These are phyloP conservation scores for Erpornis zantholeuca DNA, from an alignment of 2,113 vertebrate species.

Conservation along the genomic window DNA sequence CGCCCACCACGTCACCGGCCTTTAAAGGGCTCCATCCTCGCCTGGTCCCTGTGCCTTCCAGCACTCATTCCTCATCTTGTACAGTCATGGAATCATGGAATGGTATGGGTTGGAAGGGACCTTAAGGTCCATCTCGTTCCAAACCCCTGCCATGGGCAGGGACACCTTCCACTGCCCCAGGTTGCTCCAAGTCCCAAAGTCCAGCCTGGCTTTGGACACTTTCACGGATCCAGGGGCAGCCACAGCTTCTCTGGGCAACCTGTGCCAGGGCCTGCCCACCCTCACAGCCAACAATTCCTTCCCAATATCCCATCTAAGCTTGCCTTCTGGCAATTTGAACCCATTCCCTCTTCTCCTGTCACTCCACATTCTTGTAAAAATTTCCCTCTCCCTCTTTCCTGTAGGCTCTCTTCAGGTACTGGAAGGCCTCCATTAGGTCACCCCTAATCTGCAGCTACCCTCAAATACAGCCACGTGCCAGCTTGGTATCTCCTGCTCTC, in stretches of 20 bases:
- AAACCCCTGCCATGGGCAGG: not conserved
- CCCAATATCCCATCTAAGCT: too few relatives aligned
- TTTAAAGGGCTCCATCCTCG: not conserved
- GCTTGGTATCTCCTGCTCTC: not conserved
- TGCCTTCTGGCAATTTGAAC: not conserved
- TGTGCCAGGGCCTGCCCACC: not conserved
- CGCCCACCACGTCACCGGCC: not conserved
- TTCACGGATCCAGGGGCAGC: not conserved
- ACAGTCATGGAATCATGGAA: too few relatives aligned
- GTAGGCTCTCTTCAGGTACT: not conserved
- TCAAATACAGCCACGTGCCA: not conserved
- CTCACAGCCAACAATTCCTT: rapidly evolving
- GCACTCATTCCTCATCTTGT: not conserved
- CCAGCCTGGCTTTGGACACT: not conserved
- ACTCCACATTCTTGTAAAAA: not conserved
- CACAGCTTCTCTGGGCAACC: rapidly evolving
- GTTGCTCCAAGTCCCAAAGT: rapidly evolving
- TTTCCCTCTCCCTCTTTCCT: not conserved
- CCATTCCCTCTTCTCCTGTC: not conserved
- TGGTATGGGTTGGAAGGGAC: not conserved
- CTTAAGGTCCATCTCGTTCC: not conserved
- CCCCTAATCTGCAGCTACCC: not conserved
- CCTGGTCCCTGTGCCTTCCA: not conserved
- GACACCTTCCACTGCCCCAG: not conserved
- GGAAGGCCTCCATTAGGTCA: not conserved